phyloP scores from a whole-genome alignment of 1,140 invertebrate genomes.

The Cotesia glomerata region DNA sequence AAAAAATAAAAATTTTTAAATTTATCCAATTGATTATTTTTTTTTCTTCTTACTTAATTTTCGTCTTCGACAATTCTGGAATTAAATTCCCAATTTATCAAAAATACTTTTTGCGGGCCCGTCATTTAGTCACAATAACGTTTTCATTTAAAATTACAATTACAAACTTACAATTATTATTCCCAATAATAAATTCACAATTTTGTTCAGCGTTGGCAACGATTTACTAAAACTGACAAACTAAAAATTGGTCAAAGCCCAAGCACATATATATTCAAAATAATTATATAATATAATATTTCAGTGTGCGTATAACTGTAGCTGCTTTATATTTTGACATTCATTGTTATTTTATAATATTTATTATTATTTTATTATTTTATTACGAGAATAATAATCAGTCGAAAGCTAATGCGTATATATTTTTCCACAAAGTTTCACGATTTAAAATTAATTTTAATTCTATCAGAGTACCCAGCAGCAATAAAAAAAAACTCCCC shows the following conservation, averaged over 20 bases:
- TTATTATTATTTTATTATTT: neutral
- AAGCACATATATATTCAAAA: no score
- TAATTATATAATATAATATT: neutral
- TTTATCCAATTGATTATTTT: conserved; percentile 7
- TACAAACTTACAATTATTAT: neutral
- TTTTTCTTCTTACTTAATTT: conserved; percentile 32
- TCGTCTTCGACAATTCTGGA: conserved; percentile 37
- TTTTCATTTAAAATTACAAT: neutral
- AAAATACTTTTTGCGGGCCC: conserved; percentile 41
- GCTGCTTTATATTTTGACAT: neutral
- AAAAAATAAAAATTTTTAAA: neutral
- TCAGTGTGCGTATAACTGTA: neutral
- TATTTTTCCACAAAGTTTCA: neutral
- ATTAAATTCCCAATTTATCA: conserved; percentile 43
- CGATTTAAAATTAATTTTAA: neutral
- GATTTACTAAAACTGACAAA: neutral
- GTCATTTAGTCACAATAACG: neutral
- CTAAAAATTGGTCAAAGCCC: no score
- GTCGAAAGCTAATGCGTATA: neutral
- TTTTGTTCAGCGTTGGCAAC: neutral
- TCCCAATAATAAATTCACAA: neutral
- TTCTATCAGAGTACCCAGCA: neutral
- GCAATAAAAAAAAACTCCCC: neutral
- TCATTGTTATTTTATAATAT: neutral
- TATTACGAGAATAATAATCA: neutral